phyloP scores from a whole-genome alignment of 2,797 vertebrate genomes.

The Myiotriccus ornatus region DNA sequence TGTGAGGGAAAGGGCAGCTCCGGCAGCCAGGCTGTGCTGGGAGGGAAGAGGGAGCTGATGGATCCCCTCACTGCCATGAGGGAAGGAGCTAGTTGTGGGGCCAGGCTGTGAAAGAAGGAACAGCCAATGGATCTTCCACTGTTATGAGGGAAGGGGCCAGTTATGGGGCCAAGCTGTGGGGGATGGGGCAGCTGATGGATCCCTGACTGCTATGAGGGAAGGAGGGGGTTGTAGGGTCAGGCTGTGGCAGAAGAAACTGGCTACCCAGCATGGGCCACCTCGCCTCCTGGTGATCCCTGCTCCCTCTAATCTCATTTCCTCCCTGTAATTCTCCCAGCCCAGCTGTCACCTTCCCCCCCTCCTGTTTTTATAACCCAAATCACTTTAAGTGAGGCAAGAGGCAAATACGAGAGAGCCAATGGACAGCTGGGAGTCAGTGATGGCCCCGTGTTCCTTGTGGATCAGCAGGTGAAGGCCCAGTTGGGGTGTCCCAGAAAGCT shows the following conservation, averaged over 20 bases:
- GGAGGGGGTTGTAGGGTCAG: fast-evolving
- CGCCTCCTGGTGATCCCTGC: not conserved
- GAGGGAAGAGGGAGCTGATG: not conserved
- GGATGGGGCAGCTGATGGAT: fast-evolving
- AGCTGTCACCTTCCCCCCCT: conserved; percentile 11
- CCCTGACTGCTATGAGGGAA: not conserved
- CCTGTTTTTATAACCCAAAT: not conserved
- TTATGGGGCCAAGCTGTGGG: fast-evolving
- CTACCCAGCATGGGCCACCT: not conserved
- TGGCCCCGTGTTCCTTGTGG: fast-evolving
- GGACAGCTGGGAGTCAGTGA: not conserved
- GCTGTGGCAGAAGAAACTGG: not conserved
- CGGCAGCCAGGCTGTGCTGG: fast-evolving
- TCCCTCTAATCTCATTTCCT: not conserved
- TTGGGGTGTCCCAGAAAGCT: not conserved
- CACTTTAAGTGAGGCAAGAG: not conserved
- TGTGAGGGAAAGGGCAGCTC: not conserved
- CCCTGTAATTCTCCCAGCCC: not conserved
- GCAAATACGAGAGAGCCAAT: fast-evolving
- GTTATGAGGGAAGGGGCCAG: not conserved
- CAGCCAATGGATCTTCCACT: not conserved
- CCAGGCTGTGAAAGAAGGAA: not conserved
- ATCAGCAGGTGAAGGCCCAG: not conserved
- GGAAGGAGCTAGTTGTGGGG: not conserved
- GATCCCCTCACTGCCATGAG: too few relatives aligned